These are phyloP conservation scores for Lutraria lutraria DNA, from an alignment of 2,888 invertebrate genomes.

Conservation along the genomic window DNA sequence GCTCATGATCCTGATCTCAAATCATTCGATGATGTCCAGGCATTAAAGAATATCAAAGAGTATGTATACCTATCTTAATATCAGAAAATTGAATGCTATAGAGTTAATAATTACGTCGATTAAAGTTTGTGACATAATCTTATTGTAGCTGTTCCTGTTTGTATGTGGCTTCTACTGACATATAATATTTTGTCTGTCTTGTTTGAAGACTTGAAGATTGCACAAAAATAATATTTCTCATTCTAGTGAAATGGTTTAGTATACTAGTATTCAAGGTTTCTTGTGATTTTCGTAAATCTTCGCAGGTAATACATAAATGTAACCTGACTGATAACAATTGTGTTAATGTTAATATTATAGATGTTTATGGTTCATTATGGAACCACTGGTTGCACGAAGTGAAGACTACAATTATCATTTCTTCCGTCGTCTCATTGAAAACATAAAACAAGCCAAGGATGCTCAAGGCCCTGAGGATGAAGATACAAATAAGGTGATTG, in stretches of 20 bases:
- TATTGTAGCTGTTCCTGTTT: too few species aligned
- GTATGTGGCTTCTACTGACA: too few species aligned
- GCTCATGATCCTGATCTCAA: slow-evolving; percentile 96
- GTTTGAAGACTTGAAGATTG: too few species aligned
- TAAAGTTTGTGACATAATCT: too few species aligned
- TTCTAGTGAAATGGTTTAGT: too few species aligned
- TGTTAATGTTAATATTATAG: slow-evolving; percentile 84
- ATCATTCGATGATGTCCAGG: slow-evolving; percentile 91
- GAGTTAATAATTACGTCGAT: too few species aligned
- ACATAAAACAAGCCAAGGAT: slow-evolving; percentile 97
- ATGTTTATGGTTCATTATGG: slow-evolving; percentile 97
- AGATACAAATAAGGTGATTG: slow-evolving; percentile 91
- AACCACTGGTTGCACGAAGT: slow-evolving; percentile 96
- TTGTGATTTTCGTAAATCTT: too few species aligned
- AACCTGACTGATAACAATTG: too few species aligned
- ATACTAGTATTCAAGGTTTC: too few species aligned
- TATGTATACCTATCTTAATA: slow-evolving; percentile 76
- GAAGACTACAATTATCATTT: slow-evolving; percentile 98
- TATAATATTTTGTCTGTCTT: too few species aligned
- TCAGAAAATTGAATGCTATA: background rate
- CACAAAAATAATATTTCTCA: too few species aligned
- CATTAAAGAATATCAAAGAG: slow-evolving; percentile 91
- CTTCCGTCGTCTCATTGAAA: slow-evolving; percentile 96
- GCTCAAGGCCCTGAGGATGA: slow-evolving; percentile 94
- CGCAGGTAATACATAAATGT: too few species aligned